These are phyloP conservation scores for Bufo bufo DNA, from an alignment of 2,113 vertebrate species.

Conservation along the genomic window DNA sequence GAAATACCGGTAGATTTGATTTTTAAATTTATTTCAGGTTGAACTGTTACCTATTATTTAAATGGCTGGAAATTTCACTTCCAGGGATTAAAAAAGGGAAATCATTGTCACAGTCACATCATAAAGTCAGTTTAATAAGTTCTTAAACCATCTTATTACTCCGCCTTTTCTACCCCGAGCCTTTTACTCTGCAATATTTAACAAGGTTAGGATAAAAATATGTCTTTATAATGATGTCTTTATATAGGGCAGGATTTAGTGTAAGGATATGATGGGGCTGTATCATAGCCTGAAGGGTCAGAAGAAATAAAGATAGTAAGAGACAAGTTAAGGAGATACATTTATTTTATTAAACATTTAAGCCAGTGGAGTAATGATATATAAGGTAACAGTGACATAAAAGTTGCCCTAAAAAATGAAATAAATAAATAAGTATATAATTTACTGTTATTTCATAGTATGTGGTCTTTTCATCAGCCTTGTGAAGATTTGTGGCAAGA, in stretches of 20 bases:
- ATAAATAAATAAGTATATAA: neutral
- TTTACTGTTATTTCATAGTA: too few species aligned
- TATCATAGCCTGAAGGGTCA: neutral
- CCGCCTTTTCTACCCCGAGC: slow-evolving; percentile 36
- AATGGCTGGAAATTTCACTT: slow-evolving; percentile 31
- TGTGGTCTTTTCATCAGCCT: too few species aligned
- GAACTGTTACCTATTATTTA: slow-evolving; percentile 32
- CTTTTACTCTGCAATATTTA: slow-evolving; percentile 42
- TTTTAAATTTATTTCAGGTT: slow-evolving; percentile 36
- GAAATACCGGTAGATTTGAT: neutral
- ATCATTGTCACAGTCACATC: slow-evolving; percentile 26
- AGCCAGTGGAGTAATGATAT: neutral
- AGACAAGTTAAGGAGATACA: neutral
- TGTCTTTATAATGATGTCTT: slow-evolving; percentile 29
- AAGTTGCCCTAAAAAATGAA: neutral
- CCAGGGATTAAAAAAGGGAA: slow-evolving; percentile 16
- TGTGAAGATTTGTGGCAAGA: too few species aligned
- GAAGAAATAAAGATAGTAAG: neutral
- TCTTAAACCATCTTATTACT: slow-evolving; percentile 38
- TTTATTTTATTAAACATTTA: neutral
- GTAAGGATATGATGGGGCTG: neutral
- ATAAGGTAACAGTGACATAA: neutral
- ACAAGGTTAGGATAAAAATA: slow-evolving; percentile 24
- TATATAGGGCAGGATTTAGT: slow-evolving; percentile 8
- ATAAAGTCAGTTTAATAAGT: slow-evolving; percentile 46